Conservation (phyloP, 2,797 vertebrate species). For the Rhabdophis nuchalis region DNA sequence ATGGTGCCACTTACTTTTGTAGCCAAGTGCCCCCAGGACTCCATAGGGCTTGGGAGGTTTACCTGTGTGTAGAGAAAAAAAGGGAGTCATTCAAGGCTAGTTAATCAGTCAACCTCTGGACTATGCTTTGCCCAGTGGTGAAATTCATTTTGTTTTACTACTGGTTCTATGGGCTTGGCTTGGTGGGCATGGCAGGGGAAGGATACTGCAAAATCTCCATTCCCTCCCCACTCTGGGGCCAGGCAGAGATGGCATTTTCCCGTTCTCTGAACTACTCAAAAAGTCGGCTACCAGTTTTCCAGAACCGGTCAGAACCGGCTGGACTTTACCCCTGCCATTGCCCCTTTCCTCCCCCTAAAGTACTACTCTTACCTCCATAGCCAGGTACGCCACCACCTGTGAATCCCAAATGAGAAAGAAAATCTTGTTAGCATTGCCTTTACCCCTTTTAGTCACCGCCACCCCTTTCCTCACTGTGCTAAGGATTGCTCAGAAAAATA, state of each 20-base stretch:
- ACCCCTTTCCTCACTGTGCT: too few species aligned
- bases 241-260: too few species aligned
- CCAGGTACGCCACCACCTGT: conserved; percentile 60
- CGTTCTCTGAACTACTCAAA: too few species aligned
- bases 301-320: too few species aligned
- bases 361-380: conserved; percentile 67
- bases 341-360: background rate
- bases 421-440: rapidly evolving
- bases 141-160: too few species aligned
- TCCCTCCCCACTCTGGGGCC: too few species aligned
- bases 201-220: too few species aligned
- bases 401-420: conserved; percentile 17
- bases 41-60: conserved; percentile 86
- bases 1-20: conserved; percentile 72
- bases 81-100: too few species aligned
- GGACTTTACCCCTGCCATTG: too few species aligned
- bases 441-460: rapidly evolving
- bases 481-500: background rate
- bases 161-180: too few species aligned
- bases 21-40: conserved; percentile 82
- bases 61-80: conserved; percentile 64
- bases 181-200: too few species aligned
- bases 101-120: background rate
- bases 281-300: too few species aligned
- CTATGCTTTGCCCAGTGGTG: background rate